phyloP scores from a whole-genome alignment of 1,140 invertebrate species.

The Drosophila setifemur region DNA sequence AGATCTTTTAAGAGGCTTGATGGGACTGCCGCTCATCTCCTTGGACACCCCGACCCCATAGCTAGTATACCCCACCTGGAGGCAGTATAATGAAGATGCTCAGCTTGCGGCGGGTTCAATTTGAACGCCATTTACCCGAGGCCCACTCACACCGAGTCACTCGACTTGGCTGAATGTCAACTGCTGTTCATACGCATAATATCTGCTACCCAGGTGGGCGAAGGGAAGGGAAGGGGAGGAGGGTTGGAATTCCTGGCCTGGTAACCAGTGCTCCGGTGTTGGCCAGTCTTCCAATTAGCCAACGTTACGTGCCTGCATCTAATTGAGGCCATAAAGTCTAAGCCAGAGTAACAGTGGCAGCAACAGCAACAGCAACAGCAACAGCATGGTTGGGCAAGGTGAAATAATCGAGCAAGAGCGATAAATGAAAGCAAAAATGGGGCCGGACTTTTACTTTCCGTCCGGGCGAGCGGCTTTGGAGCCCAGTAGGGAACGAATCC shows the following conservation, averaged over 20 bases:
- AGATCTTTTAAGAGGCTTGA: no score
- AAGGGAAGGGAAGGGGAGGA: no score
- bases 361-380: conserved; percentile 36
- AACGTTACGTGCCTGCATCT: conserved; percentile 67
- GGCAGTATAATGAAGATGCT: conserved; percentile 36
- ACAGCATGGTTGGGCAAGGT: conserved; percentile 33
- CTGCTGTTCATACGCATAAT: conserved; percentile 61
- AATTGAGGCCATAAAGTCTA: conserved; percentile 61
- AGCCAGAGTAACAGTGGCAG: conserved; percentile 37
- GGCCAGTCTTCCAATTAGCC: conserved; percentile 46
- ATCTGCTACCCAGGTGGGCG: no score
- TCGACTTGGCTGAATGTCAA: conserved; percentile 67
- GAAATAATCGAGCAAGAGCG: conserved; percentile 38
- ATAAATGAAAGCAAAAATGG: conserved; percentile 32
- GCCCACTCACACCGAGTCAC: conserved; percentile 21
- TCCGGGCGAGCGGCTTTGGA: conserved; percentile 34
- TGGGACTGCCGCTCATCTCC: not conserved
- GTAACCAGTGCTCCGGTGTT: not conserved
- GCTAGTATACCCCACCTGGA: conserved; percentile 10
- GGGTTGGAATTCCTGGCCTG: conserved; percentile 23
- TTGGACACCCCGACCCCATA: not conserved
- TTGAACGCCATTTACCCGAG: conserved; percentile 62
- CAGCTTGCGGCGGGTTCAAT: conserved; percentile 57
- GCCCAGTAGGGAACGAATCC: not conserved
- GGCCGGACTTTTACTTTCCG: conserved; percentile 64